phyloP scores from a whole-genome alignment of 1,140 invertebrate species.

The Lasioglossum albipes region DNA sequence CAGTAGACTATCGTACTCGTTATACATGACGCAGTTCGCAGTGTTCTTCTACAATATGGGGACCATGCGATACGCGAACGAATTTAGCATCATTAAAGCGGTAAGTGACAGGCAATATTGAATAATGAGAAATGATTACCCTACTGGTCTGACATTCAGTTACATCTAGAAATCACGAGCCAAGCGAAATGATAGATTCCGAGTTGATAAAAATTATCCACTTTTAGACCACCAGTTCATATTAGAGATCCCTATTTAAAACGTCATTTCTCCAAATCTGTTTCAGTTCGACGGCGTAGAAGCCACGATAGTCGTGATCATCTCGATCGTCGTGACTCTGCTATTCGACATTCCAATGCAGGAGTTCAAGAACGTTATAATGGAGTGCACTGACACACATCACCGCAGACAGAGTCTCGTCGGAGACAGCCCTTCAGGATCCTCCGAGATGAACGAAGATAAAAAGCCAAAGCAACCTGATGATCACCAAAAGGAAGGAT shows the following conservation, averaged over 20 bases:
- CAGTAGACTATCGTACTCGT: slow-evolving; percentile 86
- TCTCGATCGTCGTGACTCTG: slow-evolving; percentile 77
- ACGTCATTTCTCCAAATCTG: neutral
- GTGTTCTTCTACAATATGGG: slow-evolving; percentile 84
- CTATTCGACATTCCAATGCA: slow-evolving; percentile 82
- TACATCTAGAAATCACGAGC: no score
- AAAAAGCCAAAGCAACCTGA: neutral
- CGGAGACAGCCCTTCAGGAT: neutral
- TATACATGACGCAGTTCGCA: slow-evolving; percentile 88
- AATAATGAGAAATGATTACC: slow-evolving; percentile 51
- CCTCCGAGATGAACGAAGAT: neutral
- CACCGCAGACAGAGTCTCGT: neutral
- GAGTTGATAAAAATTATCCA: no score
- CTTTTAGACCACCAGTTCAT: no score
- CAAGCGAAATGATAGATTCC: no score
- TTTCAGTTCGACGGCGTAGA: slow-evolving; percentile 77
- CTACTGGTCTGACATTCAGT: no score
- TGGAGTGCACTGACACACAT: slow-evolving; percentile 69
- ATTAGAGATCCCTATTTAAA: no score
- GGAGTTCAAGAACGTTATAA: slow-evolving; percentile 79
- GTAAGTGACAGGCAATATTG: slow-evolving; percentile 79
- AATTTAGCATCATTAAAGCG: slow-evolving; percentile 72
- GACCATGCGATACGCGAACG: slow-evolving; percentile 79
- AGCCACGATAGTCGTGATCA: slow-evolving; percentile 64
- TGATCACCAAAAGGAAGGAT: neutral